These are phyloP conservation scores for Centropus unirufus DNA, from an alignment of 2,113 vertebrate species.

Conservation along the genomic window DNA sequence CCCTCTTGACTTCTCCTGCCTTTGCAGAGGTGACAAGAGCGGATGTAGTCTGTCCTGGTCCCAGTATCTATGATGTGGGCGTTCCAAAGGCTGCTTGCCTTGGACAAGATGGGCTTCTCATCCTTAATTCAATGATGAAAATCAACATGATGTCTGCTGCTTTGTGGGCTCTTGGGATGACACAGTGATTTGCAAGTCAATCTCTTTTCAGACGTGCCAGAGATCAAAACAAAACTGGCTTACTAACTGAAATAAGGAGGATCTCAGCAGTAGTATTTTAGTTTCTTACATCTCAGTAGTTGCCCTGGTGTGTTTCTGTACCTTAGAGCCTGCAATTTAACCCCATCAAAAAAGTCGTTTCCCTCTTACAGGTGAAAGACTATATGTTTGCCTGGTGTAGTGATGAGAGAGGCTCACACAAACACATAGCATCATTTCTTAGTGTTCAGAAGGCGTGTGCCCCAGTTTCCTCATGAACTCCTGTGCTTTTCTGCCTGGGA, in stretches of 20 bases:
- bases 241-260: neutral
- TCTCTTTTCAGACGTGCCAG: neutral
- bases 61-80: neutral
- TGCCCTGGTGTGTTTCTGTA: neutral
- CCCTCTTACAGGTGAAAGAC: neutral
- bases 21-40: neutral
- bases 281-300: neutral
- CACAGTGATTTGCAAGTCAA: neutral
- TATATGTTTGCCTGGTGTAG: neutral
- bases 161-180: neutral
- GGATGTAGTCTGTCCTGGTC: neutral
- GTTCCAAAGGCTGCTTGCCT: neutral
- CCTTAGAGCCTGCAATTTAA: neutral
- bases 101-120: rapidly evolving
- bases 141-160: neutral
- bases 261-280: neutral
- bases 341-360: neutral
- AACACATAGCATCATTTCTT: neutral
- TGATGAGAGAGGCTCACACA: neutral
- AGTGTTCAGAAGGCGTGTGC: neutral
- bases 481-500: neutral
- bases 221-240: neutral
- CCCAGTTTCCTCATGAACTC: neutral
- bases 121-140: neutral
- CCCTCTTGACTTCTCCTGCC: neutral